These are phyloP conservation scores for Anagrus nilaparvatae DNA, from an alignment of 1,140 invertebrate species.

Conservation along the genomic window DNA sequence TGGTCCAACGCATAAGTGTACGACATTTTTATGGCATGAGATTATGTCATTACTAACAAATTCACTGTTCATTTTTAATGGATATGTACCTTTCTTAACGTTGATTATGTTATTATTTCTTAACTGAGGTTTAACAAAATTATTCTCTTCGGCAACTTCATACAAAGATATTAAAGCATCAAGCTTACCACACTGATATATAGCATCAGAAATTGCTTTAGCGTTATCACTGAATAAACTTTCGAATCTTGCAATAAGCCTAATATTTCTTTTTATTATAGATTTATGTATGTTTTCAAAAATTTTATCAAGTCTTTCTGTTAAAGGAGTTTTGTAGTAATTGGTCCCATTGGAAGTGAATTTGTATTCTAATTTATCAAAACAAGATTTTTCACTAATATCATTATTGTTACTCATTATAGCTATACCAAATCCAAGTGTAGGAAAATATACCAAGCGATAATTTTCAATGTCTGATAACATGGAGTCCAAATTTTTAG, in stretches of 20 bases:
- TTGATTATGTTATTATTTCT: not conserved
- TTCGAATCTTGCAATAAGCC: no score
- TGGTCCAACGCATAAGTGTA: conserved; percentile 5
- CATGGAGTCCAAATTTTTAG: conserved; percentile 42
- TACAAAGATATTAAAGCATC: conserved; percentile 1
- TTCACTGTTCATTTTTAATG: not conserved
- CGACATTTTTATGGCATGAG: not conserved
- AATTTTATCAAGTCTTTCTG: no score
- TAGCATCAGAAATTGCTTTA: no score
- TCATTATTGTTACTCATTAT: conserved; percentile 48
- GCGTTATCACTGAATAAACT: no score
- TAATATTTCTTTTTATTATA: no score
- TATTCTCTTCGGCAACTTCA: conserved; percentile 1
- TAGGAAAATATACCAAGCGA: conserved; percentile 62
- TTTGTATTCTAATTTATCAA: conserved; percentile 56
- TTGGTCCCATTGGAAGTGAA: conserved; percentile 52
- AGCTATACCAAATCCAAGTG: conserved; percentile 63
- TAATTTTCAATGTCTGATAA: conserved; percentile 54
- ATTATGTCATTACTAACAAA: conserved; percentile 8
- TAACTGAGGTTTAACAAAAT: conserved; percentile 7
- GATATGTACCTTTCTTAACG: conserved; percentile 4
- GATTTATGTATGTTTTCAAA: no score
- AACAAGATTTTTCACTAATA: conserved; percentile 42
- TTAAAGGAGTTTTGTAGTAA: conserved; percentile 61
- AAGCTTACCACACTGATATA: no score